Evolutionary conservation across 2,888 invertebrate species (phyloP), one percentile per base, ranked within the genome.

Genomic region (Palloptera scutellata): DNA sequence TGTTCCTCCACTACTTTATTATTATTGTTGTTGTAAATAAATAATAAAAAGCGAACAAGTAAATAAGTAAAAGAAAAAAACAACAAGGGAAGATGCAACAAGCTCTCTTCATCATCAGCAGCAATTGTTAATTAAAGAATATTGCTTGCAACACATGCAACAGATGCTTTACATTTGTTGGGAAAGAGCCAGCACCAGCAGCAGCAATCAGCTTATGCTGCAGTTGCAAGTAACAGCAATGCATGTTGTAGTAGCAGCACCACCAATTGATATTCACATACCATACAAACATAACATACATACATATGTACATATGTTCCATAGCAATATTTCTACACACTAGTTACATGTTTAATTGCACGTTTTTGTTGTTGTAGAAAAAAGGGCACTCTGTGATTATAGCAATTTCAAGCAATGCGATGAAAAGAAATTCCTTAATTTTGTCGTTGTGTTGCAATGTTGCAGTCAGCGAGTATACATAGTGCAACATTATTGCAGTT

Each of bases 101-200:
- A 30, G 30, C 30, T 30, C 30, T 30, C 30, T 30, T 30, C 30
- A 30, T 30, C 30, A 30, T 30, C 15, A 43, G 15, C 43, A 48
- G 48, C 48, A 45, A 53, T 40, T 54, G 59, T 45, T 67, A 63
- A 67, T 67, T 67, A 62, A 67, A 58, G 43, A 30, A 30, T 30
- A 30, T 17, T 53, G 62, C 62, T 67, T 67, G 67, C 58, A 61
- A 66, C 61, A 62, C 67, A 62, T 67, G 67, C 67, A 67, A 53
- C 67, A 67, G 58, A 57, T 67, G 67, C 51, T n/a, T 43, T 67
- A 45, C 67, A 67, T 58, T 67, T 67, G 67, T 58, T 64, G 62
- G 30, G 30, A 30, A 30, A 30, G 30, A 30, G 30, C 30, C 30
- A 30, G 30, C 30, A 30, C 30, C 54, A 40, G 43, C 48, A n/a